Conservation (phyloP, 1,140 invertebrate species). For the Drosophila lowei region DNA sequence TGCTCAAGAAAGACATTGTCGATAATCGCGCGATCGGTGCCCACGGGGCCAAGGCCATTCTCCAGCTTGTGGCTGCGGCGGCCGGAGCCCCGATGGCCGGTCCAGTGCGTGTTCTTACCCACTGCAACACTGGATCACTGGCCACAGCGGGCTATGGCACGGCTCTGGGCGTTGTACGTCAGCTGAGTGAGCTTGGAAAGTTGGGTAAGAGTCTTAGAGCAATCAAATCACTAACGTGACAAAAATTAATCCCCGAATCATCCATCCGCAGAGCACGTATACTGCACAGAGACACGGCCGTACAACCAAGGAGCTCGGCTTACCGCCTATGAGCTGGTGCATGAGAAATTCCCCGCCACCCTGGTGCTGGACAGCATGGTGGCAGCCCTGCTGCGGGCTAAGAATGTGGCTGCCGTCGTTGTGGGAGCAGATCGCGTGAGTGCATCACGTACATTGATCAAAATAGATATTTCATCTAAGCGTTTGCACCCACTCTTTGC, state of each 20-base stretch:
- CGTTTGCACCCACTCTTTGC: not conserved
- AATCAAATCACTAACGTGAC: not conserved
- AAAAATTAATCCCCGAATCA: not conserved
- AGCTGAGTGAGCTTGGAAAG: constrained; percentile 88
- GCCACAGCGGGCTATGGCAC: constrained; percentile 98
- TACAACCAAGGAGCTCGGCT: constrained; percentile 98
- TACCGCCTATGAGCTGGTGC: constrained; percentile 97
- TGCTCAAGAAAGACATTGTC: constrained; percentile 92
- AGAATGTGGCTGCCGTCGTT: constrained; percentile 90
- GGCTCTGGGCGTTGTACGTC: constrained; percentile 96
- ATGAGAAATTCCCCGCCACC: constrained; percentile 96
- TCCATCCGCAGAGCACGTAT: constrained; percentile 89
- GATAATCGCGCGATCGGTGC: constrained; percentile 94
- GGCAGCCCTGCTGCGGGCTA: constrained; percentile 93
- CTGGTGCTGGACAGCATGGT: constrained; percentile 98
- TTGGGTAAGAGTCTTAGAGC: constrained; percentile 86
- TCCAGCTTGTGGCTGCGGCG: constrained; percentile 84
- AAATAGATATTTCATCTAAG: constrained; percentile 4
- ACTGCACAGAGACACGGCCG: constrained; percentile 98
- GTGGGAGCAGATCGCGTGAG: constrained; percentile 94
- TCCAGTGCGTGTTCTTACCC: constrained; percentile 91
- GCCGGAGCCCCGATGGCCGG: constrained; percentile 45
- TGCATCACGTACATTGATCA: not conserved
- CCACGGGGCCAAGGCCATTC: constrained; percentile 91
- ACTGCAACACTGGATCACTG: constrained; percentile 98